Evolutionary conservation across 2,113 vertebrate species (phyloP).

Genomic region (Odobenus rosmarus): DNA sequence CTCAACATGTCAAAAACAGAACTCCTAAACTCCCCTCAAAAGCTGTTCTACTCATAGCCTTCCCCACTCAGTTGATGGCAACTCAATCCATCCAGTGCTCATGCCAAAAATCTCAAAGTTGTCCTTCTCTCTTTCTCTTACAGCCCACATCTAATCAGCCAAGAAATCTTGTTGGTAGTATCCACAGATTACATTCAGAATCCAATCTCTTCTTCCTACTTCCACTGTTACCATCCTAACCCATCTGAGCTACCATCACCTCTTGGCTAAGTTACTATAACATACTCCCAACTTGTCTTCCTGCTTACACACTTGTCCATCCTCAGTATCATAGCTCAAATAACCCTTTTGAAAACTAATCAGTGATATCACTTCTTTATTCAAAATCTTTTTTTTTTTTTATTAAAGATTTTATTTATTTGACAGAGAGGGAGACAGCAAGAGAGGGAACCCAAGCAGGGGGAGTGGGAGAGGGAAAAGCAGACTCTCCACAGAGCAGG

Average conservation of each 20-base stretch:
- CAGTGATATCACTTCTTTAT: neutral
- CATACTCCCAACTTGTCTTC: neutral
- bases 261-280: neutral
- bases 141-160: neutral
- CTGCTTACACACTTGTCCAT: neutral
- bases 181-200: neutral
- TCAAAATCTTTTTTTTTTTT: neutral
- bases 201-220: neutral
- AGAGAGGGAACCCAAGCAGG: too few species aligned
- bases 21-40: neutral
- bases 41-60: neutral
- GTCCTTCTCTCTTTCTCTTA: conserved; percentile 27
- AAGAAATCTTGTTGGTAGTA: neutral
- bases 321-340: neutral
- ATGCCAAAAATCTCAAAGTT: neutral
- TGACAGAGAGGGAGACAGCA: too few species aligned
- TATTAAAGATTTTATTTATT: too few species aligned
- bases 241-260: neutral
- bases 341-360: neutral
- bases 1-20: neutral
- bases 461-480: too few species aligned
- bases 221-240: neutral
- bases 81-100: neutral
- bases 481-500: too few species aligned
- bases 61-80: neutral